Conservation (phyloP, 1,140 invertebrate species). For the Platyura marginata region DNA sequence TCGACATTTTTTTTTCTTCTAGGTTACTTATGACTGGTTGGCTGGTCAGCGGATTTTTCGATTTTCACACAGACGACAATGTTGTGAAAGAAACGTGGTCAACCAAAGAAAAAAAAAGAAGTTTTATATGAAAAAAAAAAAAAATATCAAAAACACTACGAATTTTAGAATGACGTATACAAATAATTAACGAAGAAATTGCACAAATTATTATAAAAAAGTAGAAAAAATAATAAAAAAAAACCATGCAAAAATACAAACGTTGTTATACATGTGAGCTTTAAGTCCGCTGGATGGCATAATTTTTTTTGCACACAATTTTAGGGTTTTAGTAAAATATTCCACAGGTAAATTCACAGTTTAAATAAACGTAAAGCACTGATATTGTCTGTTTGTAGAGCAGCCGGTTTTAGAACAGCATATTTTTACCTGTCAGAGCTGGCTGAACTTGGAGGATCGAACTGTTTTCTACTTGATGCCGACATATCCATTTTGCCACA, state of each 20-base stretch:
- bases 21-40: no score
- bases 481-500: background rate
- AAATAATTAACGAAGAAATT: no score
- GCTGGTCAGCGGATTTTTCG: no score
- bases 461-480: constrained; percentile 24
- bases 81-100: no score
- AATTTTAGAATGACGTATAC: no score
- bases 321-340: constrained; percentile 23
- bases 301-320: constrained; percentile 23
- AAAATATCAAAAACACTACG: no score
- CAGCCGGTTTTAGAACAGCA: constrained; percentile 2
- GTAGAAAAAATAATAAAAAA: no score
- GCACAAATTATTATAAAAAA: no score
- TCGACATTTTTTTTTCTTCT: no score
- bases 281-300: background rate
- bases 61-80: no score
- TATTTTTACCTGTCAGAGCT: constrained; percentile 54
- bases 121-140: no score
- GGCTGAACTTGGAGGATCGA: constrained; percentile 55
- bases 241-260: background rate
- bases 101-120: no score
- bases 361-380: constrained; percentile 2
- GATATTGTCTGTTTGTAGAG: background rate
- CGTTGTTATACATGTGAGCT: constrained; percentile 10
- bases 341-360: constrained; percentile 19